Evolutionary conservation across 92 coral and sea anemone genomes (phyloP), one percentile per base, ranked within the genome.

Genomic region (Porites divaricata): DNA sequence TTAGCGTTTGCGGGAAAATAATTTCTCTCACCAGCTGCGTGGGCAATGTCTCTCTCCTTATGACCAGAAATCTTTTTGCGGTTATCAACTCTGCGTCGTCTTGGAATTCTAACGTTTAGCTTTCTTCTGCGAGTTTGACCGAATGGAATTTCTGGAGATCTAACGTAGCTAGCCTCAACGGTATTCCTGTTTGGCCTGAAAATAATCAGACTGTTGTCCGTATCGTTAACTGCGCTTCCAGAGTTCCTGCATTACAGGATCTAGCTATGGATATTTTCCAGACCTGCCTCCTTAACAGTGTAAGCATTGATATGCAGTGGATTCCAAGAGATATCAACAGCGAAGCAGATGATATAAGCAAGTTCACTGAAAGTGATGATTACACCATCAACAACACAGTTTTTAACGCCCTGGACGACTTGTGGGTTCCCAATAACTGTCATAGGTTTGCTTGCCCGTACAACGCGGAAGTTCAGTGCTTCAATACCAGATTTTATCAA

Each of bases 391-490:
- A 84, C 52, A 90, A 88, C 72, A 79, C 70, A 14, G 65, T 88
- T 9, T 91, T 91, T 68, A 4, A 12, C 73, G 35, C 52, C 20
- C 19, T 88, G 7, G 95, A 91, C 81, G 57, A 50, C 17, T 11
- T 69, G n/a, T 91, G 88, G 90, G 90, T 85, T 45, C 95, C 88
- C 13, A 89, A 88, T 80, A 63, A 80, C 5, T 20, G 48, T 26
- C 91, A 88, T 75, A 41, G 89, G 11, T 91, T 92, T 21, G 88
- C 92, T 7, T 92, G 90, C 63, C 80, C 72, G 35, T 88, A 89
- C 52, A 92, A 88, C 69, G 58, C 73, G 20, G 89, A 88, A 56
- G 67, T 92, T 12, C 15, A 15, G 0, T 52, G 48, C 15, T 89
- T 85, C 78, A 85, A 89, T 67, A 58, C 88, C 3, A 76, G 77